phyloP scores from a whole-genome alignment of 2,888 invertebrate species.

The Drosophila birchii region DNA sequence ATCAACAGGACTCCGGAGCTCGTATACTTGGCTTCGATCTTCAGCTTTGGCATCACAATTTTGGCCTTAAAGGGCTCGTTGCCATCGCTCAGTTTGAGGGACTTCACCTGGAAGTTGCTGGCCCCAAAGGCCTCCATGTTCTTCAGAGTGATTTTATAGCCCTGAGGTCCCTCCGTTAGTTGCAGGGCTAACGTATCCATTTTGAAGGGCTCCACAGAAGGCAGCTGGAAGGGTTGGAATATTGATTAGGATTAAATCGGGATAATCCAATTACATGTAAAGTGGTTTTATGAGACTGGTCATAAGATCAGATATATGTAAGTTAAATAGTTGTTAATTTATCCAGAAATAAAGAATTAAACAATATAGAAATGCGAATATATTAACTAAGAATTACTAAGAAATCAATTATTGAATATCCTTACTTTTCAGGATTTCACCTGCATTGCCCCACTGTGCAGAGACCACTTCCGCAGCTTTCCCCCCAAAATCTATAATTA shows the following conservation, averaged over 20 bases:
- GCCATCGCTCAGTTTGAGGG: constrained; percentile 86
- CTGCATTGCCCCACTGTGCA: constrained; percentile 26
- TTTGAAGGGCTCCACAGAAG: constrained; percentile 88
- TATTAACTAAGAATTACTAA: not conserved
- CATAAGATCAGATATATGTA: not conserved
- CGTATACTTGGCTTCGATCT: constrained; percentile 88
- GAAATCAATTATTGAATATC: not conserved
- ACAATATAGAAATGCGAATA: not conserved
- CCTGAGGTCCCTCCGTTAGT: constrained; percentile 86
- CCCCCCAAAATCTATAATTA: constrained; percentile 15
- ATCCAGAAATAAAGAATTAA: not conserved
- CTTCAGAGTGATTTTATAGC: constrained; percentile 87
- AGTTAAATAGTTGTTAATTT: too few species aligned
- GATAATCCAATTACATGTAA: not conserved
- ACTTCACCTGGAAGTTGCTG: constrained; percentile 87
- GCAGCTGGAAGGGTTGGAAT: constrained; percentile 84
- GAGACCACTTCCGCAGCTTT: constrained; percentile 47
- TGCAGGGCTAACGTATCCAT: constrained; percentile 87
- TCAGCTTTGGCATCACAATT: constrained; percentile 88
- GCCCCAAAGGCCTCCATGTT: constrained; percentile 88
- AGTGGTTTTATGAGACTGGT: not conserved
- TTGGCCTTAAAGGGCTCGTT: constrained; percentile 88
- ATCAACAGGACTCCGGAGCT: constrained; percentile 89
- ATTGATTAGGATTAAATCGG: not conserved
- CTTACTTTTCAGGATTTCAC: not conserved